These are phyloP conservation scores for Chaetophractus vellerosus DNA, from an alignment of 2,797 vertebrate genomes.

Conservation along the genomic window DNA sequence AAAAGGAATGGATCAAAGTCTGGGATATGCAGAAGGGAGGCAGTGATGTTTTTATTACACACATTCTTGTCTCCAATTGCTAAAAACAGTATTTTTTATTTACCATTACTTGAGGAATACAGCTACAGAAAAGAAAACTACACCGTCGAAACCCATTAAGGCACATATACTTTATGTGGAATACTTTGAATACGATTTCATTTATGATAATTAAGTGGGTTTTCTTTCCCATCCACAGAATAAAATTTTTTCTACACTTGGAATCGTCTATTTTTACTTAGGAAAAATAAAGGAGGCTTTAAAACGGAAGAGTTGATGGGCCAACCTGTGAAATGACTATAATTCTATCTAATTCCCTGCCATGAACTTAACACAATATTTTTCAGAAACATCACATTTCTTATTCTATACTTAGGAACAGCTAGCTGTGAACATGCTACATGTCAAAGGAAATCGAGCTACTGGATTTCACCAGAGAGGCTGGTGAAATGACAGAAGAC, in stretches of 20 bases:
- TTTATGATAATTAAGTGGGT: background rate
- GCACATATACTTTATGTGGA: background rate
- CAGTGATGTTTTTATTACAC: conserved; percentile 17
- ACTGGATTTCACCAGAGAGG: background rate
- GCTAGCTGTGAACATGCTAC: background rate
- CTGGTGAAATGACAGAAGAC: background rate
- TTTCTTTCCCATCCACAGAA: background rate
- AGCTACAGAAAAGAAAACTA: conserved; percentile 32
- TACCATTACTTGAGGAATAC: conserved; percentile 4
- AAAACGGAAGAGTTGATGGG: conserved; percentile 1
- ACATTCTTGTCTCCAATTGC: background rate
- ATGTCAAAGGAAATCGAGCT: conserved; percentile 7
- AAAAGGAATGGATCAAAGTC: too few relatives aligned
- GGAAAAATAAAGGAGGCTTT: background rate
- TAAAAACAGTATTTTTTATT: background rate
- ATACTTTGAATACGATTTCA: background rate
- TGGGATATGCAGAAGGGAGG: background rate
- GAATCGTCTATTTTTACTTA: background rate
- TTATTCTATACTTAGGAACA: background rate
- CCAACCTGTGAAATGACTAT: background rate
- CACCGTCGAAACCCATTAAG: background rate
- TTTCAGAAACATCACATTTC: conserved; percentile 44
- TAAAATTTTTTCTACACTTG: background rate
- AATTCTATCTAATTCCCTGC: background rate
- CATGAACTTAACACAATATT: background rate